Percentiles rank a stretch among this genome's conserved stretches.
Evolutionary conservation across 2,797 vertebrate genomes (phyloP).

Genomic region (Sebastes jordani): DNA sequence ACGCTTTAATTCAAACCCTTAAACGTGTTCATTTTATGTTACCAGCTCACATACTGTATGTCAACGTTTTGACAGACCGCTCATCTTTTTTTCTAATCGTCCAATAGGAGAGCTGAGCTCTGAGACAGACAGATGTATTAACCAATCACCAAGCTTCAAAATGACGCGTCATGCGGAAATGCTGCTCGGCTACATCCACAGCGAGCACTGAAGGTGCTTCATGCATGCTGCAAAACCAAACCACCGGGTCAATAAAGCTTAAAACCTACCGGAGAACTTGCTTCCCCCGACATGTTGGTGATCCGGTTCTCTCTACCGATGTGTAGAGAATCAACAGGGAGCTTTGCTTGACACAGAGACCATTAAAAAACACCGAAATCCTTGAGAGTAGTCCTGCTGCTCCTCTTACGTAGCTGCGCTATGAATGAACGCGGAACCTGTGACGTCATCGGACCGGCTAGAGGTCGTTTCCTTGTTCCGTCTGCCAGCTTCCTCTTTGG

Average conservation of each 20-base stretch:
- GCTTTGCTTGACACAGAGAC: background rate
- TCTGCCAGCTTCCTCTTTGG: background rate
- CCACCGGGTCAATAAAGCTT: background rate
- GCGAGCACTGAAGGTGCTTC: background rate
- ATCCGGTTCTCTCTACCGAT: background rate
- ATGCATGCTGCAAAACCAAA: background rate
- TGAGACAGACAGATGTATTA: background rate
- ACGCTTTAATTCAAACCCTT: background rate
- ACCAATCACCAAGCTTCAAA: conserved; percentile 56
- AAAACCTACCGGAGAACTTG: conserved; percentile 53
- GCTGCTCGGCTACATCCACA: background rate
- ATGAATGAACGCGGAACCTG: conserved; percentile 27
- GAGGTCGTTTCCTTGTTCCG: conserved; percentile 70
- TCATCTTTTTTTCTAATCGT: background rate
- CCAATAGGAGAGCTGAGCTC: conserved; percentile 46
- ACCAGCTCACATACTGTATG: background rate
- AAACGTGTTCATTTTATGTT: background rate
- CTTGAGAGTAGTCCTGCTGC: background rate
- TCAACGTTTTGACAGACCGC: background rate
- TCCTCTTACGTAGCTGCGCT: background rate
- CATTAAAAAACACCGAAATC: background rate
- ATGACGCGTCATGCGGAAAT: conserved; percentile 17
- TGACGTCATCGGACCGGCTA: conserved; percentile 41
- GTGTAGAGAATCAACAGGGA: background rate
- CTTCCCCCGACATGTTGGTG: conserved; percentile 64